Evolutionary conservation across 37 sponge, comb jelly and placozoan species (phyloP).

Genomic region (Aplysina aerophoba): DNA sequence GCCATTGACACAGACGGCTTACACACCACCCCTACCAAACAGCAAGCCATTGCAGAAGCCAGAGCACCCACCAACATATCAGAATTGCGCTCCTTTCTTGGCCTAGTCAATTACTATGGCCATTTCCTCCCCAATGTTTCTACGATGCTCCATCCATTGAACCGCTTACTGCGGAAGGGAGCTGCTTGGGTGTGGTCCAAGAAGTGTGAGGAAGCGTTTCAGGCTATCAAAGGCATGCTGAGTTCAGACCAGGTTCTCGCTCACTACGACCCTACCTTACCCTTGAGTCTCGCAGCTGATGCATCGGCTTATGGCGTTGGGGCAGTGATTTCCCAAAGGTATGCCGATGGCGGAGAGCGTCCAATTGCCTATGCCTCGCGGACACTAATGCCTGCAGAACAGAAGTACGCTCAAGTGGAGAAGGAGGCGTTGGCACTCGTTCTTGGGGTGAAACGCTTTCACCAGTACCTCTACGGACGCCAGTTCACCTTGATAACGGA

Average conservation of each 20-base stretch:
- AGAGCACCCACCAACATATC: conserved; percentile 36
- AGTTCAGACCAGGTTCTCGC: conserved; percentile 16
- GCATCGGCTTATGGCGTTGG: conserved; percentile 43
- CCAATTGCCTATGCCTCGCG: conserved; percentile 42
- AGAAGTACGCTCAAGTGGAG: conserved; percentile 20
- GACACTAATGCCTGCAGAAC: neutral
- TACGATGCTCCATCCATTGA: neutral
- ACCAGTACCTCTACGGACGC: conserved; percentile 17
- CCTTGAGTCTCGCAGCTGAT: conserved; percentile 13
- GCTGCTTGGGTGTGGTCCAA: conserved; percentile 10
- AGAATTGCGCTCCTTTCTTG: conserved; percentile 23
- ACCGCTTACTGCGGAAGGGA: conserved; percentile 27
- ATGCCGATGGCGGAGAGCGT: conserved; percentile 26
- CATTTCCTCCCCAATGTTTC: conserved; percentile 29
- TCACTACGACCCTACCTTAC: conserved; percentile 21
- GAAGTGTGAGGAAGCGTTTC: conserved; percentile 10
- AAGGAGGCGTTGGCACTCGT: conserved; percentile 14
- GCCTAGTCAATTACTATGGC: conserved; percentile 30
- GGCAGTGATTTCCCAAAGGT: conserved; percentile 30
- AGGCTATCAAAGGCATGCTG: conserved; percentile 3
- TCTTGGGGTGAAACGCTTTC: conserved; percentile 12
- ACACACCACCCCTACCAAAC: neutral
- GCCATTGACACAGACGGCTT: conserved; percentile 9
- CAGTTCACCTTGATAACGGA: conserved; percentile 5
- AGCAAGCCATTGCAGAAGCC: conserved; percentile 17